Evolutionary conservation across 2,113 vertebrate species (phyloP).

Genomic region (Penelope pileata): DNA sequence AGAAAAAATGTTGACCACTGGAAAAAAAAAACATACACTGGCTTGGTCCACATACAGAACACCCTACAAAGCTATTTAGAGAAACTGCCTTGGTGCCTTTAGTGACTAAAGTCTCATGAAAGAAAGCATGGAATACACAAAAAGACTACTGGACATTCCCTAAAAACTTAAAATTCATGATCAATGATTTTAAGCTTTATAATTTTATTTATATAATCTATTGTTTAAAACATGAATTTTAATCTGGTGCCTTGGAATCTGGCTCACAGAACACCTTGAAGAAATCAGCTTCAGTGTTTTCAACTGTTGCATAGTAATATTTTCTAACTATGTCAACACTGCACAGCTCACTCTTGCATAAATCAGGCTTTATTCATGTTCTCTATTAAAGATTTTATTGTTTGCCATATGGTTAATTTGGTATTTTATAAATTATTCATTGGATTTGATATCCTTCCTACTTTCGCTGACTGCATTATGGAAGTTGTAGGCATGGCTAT

Average conservation of each 20-base stretch:
- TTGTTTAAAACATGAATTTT: background rate
- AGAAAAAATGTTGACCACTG: background rate
- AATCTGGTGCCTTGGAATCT: background rate
- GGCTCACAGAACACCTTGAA: background rate
- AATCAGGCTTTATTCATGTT: background rate
- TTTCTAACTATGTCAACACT: background rate
- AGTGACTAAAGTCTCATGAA: background rate
- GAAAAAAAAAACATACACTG: background rate
- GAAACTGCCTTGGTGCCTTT: background rate
- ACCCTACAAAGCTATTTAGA: background rate
- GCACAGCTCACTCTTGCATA: background rate
- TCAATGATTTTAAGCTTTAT: background rate
- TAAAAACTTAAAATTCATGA: background rate
- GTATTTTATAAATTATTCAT: constrained; percentile 13
- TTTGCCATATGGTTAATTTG: background rate
- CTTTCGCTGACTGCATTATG: background rate
- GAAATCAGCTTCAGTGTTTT: background rate
- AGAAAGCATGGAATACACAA: background rate
- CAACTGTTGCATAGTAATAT: background rate
- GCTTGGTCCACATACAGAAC: background rate
- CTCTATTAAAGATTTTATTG: background rate
- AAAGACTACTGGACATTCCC: background rate
- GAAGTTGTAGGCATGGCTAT: background rate
- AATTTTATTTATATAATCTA: background rate
- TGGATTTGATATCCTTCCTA: background rate